Percentiles rank a stretch among this genome's conserved stretches.
Conservation (phyloP, 1,140 invertebrate genomes). For the Heterodera schachtii region DNA sequence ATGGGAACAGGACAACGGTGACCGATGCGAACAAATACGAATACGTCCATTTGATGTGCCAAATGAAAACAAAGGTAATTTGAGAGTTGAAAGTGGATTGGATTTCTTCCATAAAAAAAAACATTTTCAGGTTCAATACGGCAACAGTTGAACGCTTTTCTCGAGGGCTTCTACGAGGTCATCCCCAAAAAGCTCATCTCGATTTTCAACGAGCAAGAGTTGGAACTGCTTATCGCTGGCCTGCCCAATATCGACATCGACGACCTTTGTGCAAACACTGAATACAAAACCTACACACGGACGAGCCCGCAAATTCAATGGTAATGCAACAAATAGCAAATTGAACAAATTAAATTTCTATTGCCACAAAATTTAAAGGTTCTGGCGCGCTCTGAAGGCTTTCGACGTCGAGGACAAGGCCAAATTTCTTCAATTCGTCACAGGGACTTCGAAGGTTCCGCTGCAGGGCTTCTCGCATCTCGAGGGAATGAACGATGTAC, state of each 20-base stretch:
- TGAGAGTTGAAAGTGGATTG: slow-evolving; percentile 75
- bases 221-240: slow-evolving; percentile 82
- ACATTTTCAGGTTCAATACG: slow-evolving; percentile 53
- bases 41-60: slow-evolving; percentile 86
- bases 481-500: slow-evolving; percentile 92
- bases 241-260: slow-evolving; percentile 90
- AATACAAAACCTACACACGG: slow-evolving; percentile 88
- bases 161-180: slow-evolving; percentile 91
- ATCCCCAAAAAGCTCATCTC: slow-evolving; percentile 90
- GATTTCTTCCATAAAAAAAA: neutral
- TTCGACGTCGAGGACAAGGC: slow-evolving; percentile 90
- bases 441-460: slow-evolving; percentile 89
- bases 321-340: slow-evolving; percentile 64
- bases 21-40: slow-evolving; percentile 90
- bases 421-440: slow-evolving; percentile 92
- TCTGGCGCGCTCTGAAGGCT: slow-evolving; percentile 86
- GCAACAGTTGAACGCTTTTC: slow-evolving; percentile 70
- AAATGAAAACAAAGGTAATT: slow-evolving; percentile 97
- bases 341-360: neutral
- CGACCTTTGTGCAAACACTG: slow-evolving; percentile 85
- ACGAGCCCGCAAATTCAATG: slow-evolving; percentile 90
- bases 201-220: slow-evolving; percentile 92
- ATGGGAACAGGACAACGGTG: slow-evolving; percentile 82
- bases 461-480: slow-evolving; percentile 86
- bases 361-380: slow-evolving; percentile 67